A percentile compares a stretch with the other conserved stretches of the same genome.
phyloP scores from a whole-genome alignment of 2,888 invertebrate genomes.

The Melikaiella ostensackeni region DNA sequence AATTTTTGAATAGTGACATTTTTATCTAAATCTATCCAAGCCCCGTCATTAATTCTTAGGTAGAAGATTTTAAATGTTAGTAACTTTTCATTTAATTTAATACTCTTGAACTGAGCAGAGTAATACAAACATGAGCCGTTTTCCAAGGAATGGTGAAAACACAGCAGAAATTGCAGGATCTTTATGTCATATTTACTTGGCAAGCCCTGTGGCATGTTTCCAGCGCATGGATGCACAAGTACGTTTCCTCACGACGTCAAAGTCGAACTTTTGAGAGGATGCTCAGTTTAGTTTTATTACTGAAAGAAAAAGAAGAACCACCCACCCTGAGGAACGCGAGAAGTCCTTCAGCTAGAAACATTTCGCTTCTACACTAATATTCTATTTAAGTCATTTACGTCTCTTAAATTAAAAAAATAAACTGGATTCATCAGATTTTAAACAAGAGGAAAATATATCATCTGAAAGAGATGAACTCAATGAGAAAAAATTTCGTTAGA shows the following conservation, averaged over 20 bases:
- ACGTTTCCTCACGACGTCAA: background rate
- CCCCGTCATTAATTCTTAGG: too few relatives aligned
- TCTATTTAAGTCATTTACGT: background rate
- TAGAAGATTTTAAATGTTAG: too few relatives aligned
- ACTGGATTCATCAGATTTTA: background rate
- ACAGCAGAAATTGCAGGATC: background rate
- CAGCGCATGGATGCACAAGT: constrained; percentile 2
- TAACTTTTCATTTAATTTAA: background rate
- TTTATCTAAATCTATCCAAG: background rate
- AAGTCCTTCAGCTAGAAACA: background rate
- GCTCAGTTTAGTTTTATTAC: background rate
- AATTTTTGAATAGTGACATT: too few relatives aligned
- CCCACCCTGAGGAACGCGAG: background rate
- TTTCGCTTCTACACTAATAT: background rate
- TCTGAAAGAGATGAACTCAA: background rate
- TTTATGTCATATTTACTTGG: constrained; percentile 14
- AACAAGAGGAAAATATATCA: background rate
- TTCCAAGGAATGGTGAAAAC: background rate
- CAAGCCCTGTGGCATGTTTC: background rate
- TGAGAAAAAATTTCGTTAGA: background rate
- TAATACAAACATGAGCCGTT: background rate
- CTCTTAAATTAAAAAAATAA: constrained; percentile 4
- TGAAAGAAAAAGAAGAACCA: background rate
- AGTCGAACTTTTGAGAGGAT: background rate
- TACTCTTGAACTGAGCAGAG: background rate